Percentiles rank a stretch among this genome's conserved stretches.
Evolutionary conservation across 2,797 vertebrate genomes (phyloP).

Genomic region (Catharus ustulatus): DNA sequence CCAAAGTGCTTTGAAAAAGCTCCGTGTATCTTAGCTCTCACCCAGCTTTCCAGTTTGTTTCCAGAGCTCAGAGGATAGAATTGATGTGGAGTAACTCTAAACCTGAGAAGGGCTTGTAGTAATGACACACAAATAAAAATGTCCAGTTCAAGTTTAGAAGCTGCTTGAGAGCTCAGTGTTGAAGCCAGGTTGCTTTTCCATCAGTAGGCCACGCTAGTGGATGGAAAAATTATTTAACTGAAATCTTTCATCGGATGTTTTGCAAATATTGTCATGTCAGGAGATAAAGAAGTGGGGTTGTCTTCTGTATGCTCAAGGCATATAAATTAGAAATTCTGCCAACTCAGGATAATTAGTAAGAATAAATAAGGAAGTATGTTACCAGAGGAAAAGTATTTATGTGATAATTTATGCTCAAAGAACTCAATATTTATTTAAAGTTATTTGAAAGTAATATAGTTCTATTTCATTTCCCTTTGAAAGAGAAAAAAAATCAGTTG

Average conservation of each 20-base stretch:
- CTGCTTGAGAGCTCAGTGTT: not conserved
- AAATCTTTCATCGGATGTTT: not conserved
- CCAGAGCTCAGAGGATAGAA: not conserved
- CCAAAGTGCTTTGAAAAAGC: slow-evolving; percentile 5
- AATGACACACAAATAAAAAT: not conserved
- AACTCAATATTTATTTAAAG: not conserved
- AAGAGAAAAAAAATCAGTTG: slow-evolving; percentile 15
- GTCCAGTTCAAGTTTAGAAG: not conserved
- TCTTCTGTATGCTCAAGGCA: not conserved
- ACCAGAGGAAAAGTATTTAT: not conserved
- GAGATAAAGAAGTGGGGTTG: not conserved
- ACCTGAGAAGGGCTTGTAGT: not conserved
- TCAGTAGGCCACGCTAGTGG: not conserved
- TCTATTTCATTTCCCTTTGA: not conserved
- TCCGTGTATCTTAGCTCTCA: not conserved
- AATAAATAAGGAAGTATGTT: not conserved
- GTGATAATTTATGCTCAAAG: not conserved
- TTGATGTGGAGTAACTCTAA: not conserved
- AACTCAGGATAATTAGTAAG: not conserved
- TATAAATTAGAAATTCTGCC: not conserved
- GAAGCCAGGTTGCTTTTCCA: not conserved
- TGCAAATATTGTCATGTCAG: not conserved
- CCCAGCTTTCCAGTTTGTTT: slow-evolving; percentile 29
- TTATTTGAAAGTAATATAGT: not conserved
- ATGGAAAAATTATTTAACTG: not conserved